Evolutionary conservation across 1,140 invertebrate species (phyloP).

Genomic region (Drosophila nikananu): DNA sequence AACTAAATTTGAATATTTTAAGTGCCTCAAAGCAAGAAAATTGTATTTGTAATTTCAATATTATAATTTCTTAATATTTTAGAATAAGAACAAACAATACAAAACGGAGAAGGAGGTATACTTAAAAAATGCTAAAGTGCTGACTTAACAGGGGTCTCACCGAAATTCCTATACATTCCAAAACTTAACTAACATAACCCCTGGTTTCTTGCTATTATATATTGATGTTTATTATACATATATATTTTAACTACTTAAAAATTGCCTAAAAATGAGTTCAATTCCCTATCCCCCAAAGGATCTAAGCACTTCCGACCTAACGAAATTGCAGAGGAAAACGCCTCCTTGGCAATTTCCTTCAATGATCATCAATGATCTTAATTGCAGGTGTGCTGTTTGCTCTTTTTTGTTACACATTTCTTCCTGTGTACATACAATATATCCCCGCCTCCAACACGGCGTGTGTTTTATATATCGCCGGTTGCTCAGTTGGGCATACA

Average conservation of each 20-base stretch:
- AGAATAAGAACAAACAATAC: not conserved
- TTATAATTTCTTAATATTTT: too few species aligned
- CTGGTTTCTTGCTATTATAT: not conserved
- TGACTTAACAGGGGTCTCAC: too few species aligned
- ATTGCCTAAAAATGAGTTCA: not conserved
- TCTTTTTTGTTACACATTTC: slow-evolving; percentile 6
- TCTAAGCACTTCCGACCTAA: slow-evolving; percentile 2
- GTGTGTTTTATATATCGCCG: slow-evolving; percentile 27
- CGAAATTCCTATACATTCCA: not conserved
- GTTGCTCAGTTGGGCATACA: slow-evolving; percentile 54
- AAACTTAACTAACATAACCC: too few species aligned
- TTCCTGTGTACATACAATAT: slow-evolving; percentile 17
- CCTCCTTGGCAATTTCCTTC: not conserved
- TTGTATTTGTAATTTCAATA: not conserved
- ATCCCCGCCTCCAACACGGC: not conserved
- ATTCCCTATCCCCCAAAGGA: not conserved
- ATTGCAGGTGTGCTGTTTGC: not conserved
- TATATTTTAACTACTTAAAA: not conserved
- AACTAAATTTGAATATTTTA: not conserved
- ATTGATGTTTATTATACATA: not conserved
- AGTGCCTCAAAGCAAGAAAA: not conserved
- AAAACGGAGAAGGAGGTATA: too few species aligned
- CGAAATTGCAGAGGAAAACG: slow-evolving; percentile 2
- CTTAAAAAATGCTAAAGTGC: too few species aligned
- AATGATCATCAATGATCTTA: slow-evolving; percentile 6